Percentiles rank a stretch among this genome's conserved stretches.
Conservation (phyloP, 2,888 invertebrate genomes). For the Drosophila sordidula region DNA sequence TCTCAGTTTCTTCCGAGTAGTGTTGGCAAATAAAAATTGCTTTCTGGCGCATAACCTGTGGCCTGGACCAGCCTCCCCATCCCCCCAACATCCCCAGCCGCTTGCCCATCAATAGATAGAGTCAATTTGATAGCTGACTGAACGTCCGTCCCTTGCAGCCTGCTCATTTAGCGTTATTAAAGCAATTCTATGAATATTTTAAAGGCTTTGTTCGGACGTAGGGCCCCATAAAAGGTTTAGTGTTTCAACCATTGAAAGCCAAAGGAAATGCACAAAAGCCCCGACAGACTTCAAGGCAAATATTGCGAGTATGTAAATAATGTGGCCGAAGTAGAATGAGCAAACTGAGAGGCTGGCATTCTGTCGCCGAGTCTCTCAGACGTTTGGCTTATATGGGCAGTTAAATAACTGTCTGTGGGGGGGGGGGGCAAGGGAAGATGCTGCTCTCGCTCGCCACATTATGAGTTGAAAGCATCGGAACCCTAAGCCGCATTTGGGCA, state of each 20-base stretch:
- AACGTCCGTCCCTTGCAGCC: constrained; percentile 27
- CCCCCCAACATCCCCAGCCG: no score
- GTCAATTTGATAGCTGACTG: constrained; percentile 68
- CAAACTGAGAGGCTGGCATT: constrained; percentile 7
- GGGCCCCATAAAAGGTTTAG: constrained; percentile 70
- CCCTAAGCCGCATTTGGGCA: constrained; percentile 72
- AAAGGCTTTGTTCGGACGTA: constrained; percentile 60
- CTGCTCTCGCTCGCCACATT: constrained; percentile 21
- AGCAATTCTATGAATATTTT: constrained; percentile 79
- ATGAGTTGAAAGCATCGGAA: constrained; percentile 30
- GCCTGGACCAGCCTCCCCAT: constrained; percentile 6
- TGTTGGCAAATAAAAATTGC: constrained; percentile 69
- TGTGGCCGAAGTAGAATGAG: constrained; percentile 16
- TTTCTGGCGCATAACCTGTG: constrained; percentile 74
- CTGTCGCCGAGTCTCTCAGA: constrained; percentile 12
- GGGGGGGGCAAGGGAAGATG: not conserved
- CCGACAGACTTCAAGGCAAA: constrained; percentile 53
- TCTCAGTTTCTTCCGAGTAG: constrained; percentile 6
- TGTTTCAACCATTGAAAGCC: constrained; percentile 50
- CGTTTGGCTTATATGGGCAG: constrained; percentile 17
- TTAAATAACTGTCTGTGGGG: constrained; percentile 33
- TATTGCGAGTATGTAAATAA: constrained; percentile 66
- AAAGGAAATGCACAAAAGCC: constrained; percentile 42
- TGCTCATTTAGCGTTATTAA: constrained; percentile 78
- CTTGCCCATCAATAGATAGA: constrained; percentile 43